These are phyloP conservation scores for Labeo catla DNA, from an alignment of 2,113 vertebrate species.

Conservation along the genomic window DNA sequence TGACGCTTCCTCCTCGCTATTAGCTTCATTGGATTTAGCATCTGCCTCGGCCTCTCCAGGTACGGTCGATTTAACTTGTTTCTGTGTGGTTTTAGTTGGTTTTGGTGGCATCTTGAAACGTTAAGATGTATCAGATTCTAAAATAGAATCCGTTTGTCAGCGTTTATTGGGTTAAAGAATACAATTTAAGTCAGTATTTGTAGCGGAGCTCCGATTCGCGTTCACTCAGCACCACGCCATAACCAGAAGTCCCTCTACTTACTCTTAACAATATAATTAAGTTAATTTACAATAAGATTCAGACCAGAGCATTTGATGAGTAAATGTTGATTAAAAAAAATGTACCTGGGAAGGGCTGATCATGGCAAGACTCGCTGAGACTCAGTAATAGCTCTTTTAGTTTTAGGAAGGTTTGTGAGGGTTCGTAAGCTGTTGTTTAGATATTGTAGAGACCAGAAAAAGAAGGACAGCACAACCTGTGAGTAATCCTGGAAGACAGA, in stretches of 20 bases:
- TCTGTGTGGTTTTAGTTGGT: background rate
- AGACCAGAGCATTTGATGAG: no score
- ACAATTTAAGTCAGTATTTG: background rate
- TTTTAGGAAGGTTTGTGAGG: no score
- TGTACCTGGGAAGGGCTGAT: no score
- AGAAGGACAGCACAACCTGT: no score
- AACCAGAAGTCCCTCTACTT: background rate
- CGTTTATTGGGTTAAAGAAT: background rate
- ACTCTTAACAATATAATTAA: no score
- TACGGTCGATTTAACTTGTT: background rate
- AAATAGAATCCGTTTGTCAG: background rate
- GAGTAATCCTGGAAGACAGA: no score
- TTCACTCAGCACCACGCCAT: background rate
- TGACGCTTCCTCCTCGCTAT: background rate
- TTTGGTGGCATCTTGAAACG: background rate
- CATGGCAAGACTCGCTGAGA: no score
- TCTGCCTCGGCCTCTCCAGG: background rate
- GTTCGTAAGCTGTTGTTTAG: no score
- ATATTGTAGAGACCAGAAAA: no score
- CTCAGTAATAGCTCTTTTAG: no score
- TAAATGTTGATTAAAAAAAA: no score
- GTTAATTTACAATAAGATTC: no score
- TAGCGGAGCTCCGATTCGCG: background rate
- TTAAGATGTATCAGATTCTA: background rate
- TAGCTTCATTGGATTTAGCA: background rate